Base-by-base conservation (phyloP, 2,888 invertebrate genomes). In the Azorinus chamasolen region DNA sequence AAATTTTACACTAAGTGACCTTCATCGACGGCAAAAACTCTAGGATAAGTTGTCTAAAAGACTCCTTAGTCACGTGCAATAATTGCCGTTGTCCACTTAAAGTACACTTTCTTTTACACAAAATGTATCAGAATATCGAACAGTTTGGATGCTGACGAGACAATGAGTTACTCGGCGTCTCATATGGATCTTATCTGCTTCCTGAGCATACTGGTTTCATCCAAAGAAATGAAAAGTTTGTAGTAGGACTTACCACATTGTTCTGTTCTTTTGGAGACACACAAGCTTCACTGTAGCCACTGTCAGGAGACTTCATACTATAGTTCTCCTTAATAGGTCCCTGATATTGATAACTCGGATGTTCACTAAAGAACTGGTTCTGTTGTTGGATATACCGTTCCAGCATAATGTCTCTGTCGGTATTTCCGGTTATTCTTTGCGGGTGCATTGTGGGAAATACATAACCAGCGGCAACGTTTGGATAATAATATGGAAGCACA, bases 201-300 rank as follows among this genome's bases (percentile, higher is more conserved):
- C n/a, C n/a, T n/a, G n/a, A n/a, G n/a, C n/a, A n/a, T n/a, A n/a
- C n/a, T n/a, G n/a, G n/a, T n/a, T n/a, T n/a, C n/a, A n/a, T n/a
- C n/a, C n/a, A n/a, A n/a, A n/a, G n/a, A n/a, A n/a, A n/a, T n/a
- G n/a, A n/a, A n/a, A n/a, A n/a, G n/a, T n/a, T n/a, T n/a, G n/a
- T n/a, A n/a, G n/a, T n/a, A n/a, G n/a, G n/a, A 57, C 70, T 39
- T 57, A 69, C 72, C 61, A 51, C 55, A 12, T 32, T 22, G 25
- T 46, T 41, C 14, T 57, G 75, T 39, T 79, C 75, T 18, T 53
- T 59, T 14, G 79, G 69, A 10, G 79, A 75, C 14, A 72, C 64
- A 63, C 91, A 89, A 1, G 87, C 84, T 59, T 91, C 91, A 27
- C 89, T 83, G 69, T 85, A 90, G 1, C 91, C 91, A 53, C 89